These are phyloP conservation scores for Tipula helvola DNA, from an alignment of 2,888 invertebrate genomes.

Conservation along the genomic window DNA sequence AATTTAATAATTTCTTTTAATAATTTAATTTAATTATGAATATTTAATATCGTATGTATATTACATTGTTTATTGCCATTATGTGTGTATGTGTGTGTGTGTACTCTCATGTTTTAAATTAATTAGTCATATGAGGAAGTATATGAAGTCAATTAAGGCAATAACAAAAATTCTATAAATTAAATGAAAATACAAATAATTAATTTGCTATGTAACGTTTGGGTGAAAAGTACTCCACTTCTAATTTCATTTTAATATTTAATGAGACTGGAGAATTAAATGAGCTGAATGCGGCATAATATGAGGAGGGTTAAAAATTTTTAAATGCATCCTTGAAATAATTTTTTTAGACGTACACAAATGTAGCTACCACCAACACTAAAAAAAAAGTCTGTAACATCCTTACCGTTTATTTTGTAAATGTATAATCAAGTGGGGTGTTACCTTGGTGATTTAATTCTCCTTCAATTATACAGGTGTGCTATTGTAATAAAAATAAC, in stretches of 20 bases:
- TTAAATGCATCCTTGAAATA: neutral
- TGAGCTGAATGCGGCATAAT: neutral
- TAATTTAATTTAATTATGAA: constrained; percentile 4
- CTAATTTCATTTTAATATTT: neutral
- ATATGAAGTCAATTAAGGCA: neutral
- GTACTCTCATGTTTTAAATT: neutral
- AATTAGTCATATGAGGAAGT: neutral
- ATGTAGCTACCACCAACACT: neutral
- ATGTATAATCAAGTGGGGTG: neutral
- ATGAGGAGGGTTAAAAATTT: neutral
- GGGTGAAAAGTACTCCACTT: neutral
- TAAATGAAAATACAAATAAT: neutral
- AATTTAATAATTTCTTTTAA: neutral
- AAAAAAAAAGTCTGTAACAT: neutral
- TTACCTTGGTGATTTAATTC: neutral
- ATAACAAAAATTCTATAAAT: neutral
- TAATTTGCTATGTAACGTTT: neutral
- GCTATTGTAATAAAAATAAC: neutral
- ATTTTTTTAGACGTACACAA: neutral
- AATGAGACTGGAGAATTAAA: neutral
- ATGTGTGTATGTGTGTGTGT: neutral
- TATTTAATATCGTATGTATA: neutral
- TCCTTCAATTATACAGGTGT: neutral
- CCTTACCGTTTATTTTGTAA: neutral
- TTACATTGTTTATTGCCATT: neutral